A percentile compares a stretch with the other conserved stretches of the same genome.
Conservation (phyloP, 92 coral and sea anemone species). For the Ricordea florida region DNA sequence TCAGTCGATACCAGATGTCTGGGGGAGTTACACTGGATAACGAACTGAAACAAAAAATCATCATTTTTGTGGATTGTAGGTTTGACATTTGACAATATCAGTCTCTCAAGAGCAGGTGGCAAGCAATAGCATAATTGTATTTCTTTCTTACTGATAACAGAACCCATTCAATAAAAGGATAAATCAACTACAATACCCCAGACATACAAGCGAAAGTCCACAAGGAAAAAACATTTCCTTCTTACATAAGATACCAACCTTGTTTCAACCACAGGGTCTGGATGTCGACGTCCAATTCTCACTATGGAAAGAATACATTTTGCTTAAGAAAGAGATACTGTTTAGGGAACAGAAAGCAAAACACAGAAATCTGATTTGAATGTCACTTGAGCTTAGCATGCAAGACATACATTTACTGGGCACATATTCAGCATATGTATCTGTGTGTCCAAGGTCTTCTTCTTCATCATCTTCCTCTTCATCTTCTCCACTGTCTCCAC, state of each 20-base stretch:
- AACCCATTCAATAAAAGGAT: no score
- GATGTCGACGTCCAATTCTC: constrained; percentile 83
- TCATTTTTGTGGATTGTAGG: no score
- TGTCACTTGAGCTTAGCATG: no score
- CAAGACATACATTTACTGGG: constrained; percentile 90
- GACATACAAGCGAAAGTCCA: no score
- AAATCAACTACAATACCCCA: background rate
- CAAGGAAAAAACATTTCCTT: no score
- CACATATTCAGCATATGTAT: constrained; percentile 95
- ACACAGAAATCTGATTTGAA: background rate
- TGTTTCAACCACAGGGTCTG: constrained; percentile 98
- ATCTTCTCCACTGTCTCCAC: constrained; percentile 23
- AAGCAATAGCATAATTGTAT: no score
- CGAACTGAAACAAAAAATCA: constrained; percentile 70
- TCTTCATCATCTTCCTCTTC: constrained; percentile 95
- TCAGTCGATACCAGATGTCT: constrained; percentile 80
- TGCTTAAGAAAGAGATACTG: background rate
- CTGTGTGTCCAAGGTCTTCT: constrained; percentile 96
- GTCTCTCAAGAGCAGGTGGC: no score
- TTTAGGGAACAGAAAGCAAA: background rate
- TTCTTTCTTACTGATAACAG: no score
- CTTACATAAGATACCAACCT: no score
- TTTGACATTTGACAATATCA: no score
- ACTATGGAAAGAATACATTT: constrained; percentile 52
- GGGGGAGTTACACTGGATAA: constrained; percentile 96